These are phyloP conservation scores for Ips nitidus DNA, from an alignment of 1,140 invertebrate species.

Conservation along the genomic window DNA sequence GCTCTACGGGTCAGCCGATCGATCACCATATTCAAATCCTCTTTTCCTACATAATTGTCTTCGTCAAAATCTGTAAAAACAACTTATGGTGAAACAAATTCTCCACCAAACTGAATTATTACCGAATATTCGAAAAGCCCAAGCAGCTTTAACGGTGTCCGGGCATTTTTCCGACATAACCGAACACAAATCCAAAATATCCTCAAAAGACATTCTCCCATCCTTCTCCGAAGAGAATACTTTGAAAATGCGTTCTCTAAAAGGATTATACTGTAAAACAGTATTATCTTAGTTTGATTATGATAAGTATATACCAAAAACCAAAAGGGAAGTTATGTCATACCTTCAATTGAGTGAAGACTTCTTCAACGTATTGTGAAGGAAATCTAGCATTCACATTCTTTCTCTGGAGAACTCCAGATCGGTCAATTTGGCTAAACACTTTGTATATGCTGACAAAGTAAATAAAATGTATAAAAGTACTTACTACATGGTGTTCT, in stretches of 20 bases:
- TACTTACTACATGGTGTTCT: neutral
- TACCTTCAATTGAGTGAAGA: slow-evolving; percentile 59
- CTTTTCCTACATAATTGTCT: slow-evolving; percentile 58
- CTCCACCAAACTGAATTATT: neutral
- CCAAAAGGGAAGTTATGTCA: slow-evolving; percentile 4
- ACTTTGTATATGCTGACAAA: slow-evolving; percentile 58
- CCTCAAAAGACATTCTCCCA: slow-evolving; percentile 70
- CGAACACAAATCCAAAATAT: slow-evolving; percentile 73
- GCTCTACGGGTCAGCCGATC: slow-evolving; percentile 52
- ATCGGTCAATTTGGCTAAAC: slow-evolving; percentile 54
- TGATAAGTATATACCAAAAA: neutral
- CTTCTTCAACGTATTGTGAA: slow-evolving; percentile 53
- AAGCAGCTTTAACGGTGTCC: slow-evolving; percentile 66
- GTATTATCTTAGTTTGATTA: neutral
- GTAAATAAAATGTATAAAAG: slow-evolving; percentile 11
- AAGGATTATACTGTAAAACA: slow-evolving; percentile 68
- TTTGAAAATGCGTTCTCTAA: slow-evolving; percentile 65
- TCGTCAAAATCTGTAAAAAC: slow-evolving; percentile 60
- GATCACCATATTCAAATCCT: slow-evolving; percentile 58
- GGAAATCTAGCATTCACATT: slow-evolving; percentile 56
- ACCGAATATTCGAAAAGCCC: slow-evolving; percentile 78
- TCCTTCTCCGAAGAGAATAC: slow-evolving; percentile 72
- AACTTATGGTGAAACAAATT: neutral
- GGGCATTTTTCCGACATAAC: slow-evolving; percentile 72
- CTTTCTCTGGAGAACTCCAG: slow-evolving; percentile 46